Evolutionary conservation across 2,797 vertebrate genomes (phyloP).

Genomic region (Buphagus erythrorhynchus): DNA sequence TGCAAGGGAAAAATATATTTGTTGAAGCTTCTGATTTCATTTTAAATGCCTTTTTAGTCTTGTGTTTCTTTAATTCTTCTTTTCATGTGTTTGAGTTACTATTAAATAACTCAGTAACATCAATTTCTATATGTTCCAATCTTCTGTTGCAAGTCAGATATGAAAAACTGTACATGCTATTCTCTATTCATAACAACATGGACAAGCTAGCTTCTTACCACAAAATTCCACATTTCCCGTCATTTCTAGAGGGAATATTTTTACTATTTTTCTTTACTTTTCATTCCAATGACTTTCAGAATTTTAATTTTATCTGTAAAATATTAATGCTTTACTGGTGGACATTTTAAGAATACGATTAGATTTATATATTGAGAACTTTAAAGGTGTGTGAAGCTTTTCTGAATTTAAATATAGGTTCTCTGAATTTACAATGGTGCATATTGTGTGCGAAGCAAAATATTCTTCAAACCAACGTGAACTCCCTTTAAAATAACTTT

Average conservation of each 20-base stretch:
- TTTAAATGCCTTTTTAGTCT: slow-evolving; percentile 73
- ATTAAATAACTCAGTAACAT: slow-evolving; percentile 70
- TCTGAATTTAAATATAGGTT: slow-evolving; percentile 59
- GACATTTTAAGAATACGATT: slow-evolving; percentile 35
- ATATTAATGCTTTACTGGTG: slow-evolving; percentile 47
- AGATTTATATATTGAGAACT: slow-evolving; percentile 62
- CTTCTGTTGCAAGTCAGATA: slow-evolving; percentile 37
- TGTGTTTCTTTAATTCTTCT: slow-evolving; percentile 62
- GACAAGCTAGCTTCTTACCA: slow-evolving; percentile 59
- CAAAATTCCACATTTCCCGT: slow-evolving; percentile 62
- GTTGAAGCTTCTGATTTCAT: slow-evolving; percentile 74
- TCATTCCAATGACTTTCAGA: slow-evolving; percentile 49
- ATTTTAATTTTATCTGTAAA: slow-evolving; percentile 73
- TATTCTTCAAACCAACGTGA: slow-evolving; percentile 70
- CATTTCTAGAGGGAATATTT: slow-evolving; percentile 59
- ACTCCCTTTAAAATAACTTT: slow-evolving; percentile 80
- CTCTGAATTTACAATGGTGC: slow-evolving; percentile 73
- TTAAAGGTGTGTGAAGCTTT: slow-evolving; percentile 55
- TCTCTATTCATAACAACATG: slow-evolving; percentile 68
- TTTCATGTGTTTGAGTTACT: slow-evolving; percentile 43
- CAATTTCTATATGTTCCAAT: slow-evolving; percentile 62
- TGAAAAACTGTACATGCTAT: slow-evolving; percentile 47
- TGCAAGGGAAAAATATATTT: slow-evolving; percentile 72
- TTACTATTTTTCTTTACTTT: slow-evolving; percentile 57
- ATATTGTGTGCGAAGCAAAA: slow-evolving; percentile 74